These are phyloP conservation scores for Ornithoptera alexandrae DNA, from an alignment of 2,888 invertebrate species.

Conservation along the genomic window DNA sequence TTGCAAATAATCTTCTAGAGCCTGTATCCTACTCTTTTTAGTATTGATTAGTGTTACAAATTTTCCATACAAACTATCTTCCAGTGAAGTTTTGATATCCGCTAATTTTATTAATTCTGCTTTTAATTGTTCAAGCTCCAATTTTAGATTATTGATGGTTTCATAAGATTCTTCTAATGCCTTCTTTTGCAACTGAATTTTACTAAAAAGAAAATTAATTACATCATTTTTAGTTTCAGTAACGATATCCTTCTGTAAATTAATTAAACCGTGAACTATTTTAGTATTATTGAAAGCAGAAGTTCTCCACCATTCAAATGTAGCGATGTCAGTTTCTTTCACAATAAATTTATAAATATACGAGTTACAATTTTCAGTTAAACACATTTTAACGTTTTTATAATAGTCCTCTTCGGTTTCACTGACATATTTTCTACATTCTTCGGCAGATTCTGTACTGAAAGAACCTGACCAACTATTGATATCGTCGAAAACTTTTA, in stretches of 20 bases:
- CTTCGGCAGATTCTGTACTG: slow-evolving; percentile 46
- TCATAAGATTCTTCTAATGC: slow-evolving; percentile 31
- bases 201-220: slow-evolving; percentile 52
- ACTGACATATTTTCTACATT: slow-evolving; percentile 42
- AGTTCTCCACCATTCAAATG: slow-evolving; percentile 57
- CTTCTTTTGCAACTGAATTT: slow-evolving; percentile 44
- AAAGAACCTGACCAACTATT: slow-evolving; percentile 56
- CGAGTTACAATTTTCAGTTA: slow-evolving; percentile 37
- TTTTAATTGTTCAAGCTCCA: slow-evolving; percentile 49
- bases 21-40: slow-evolving; percentile 60
- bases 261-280: slow-evolving; percentile 51
- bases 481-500: slow-evolving; percentile 51
- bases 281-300: slow-evolving; percentile 41
- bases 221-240: slow-evolving; percentile 44
- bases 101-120: slow-evolving; percentile 52
- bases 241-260: slow-evolving; percentile 39
- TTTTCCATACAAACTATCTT: slow-evolving; percentile 57
- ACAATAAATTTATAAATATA: slow-evolving; percentile 44
- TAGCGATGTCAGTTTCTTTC: slow-evolving; percentile 38
- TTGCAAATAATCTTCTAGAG: slow-evolving; percentile 54
- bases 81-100: slow-evolving; percentile 50
- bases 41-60: slow-evolving; percentile 62
- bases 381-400: slow-evolving; percentile 42
- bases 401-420: slow-evolving; percentile 50
- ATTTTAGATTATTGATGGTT: slow-evolving; percentile 29